These are phyloP conservation scores for Austrofundulus limnaeus DNA, from an alignment of 2,113 vertebrate genomes.

Conservation along the genomic window DNA sequence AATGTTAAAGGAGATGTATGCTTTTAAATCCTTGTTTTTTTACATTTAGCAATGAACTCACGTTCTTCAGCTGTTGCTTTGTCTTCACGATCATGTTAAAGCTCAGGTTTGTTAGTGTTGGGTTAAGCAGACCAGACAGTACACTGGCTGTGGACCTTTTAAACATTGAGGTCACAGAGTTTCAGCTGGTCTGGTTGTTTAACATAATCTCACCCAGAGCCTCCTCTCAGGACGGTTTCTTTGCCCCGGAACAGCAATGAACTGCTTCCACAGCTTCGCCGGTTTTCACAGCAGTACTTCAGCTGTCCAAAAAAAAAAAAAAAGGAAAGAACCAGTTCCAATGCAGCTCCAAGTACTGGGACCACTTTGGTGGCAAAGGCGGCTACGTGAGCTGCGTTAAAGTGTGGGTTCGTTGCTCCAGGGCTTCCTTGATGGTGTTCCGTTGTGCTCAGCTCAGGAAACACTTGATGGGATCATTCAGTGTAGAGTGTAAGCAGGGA, in stretches of 20 bases:
- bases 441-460: conserved; percentile 47
- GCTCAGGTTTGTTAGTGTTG: background rate
- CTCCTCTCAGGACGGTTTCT: background rate
- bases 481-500: conserved; percentile 22
- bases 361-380: background rate
- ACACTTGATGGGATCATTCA: conserved; percentile 43
- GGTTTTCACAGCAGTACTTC: background rate
- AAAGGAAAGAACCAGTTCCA: background rate
- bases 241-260: background rate
- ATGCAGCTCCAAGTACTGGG: background rate
- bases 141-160: background rate
- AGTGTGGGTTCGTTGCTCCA: conserved; percentile 24
- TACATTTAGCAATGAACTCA: background rate
- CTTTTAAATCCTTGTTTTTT: too few species aligned
- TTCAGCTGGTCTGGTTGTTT: background rate
- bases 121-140: background rate
- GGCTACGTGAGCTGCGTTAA: conserved; percentile 2
- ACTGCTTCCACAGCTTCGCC: background rate
- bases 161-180: background rate
- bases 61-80: background rate
- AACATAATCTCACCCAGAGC: background rate
- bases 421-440: conserved; percentile 35
- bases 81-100: background rate
- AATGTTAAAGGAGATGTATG: background rate
- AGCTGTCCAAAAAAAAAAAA: background rate